Conservation (phyloP, 2,888 invertebrate genomes). For the Sacculina carcini region DNA sequence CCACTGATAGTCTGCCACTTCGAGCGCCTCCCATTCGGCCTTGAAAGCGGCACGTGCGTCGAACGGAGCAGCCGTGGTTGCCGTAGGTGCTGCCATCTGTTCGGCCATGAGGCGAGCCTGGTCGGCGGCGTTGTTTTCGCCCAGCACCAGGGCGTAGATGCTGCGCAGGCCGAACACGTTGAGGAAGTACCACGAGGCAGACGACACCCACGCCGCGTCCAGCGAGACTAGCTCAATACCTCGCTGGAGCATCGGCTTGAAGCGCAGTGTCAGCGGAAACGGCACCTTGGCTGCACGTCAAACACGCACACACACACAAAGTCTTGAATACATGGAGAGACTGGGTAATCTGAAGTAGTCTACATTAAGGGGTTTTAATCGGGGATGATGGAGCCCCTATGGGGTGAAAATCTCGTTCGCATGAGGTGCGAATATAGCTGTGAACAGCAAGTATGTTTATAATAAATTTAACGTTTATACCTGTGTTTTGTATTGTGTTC, state of each 20-base stretch:
- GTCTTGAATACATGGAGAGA: no score
- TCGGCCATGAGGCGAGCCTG: constrained; percentile 89
- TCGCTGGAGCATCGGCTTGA: constrained; percentile 97
- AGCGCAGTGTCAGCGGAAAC: constrained; percentile 85
- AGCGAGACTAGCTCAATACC: constrained; percentile 82
- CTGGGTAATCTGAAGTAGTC: no score
- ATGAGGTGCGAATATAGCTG: no score
- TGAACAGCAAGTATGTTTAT: no score
- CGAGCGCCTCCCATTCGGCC: constrained; percentile 96
- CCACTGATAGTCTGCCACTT: constrained; percentile 85
- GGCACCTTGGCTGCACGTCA: constrained; percentile 97
- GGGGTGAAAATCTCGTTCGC: no score
- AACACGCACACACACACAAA: no score
- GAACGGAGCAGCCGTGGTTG: constrained; percentile 34
- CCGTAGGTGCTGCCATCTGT: constrained; percentile 90
- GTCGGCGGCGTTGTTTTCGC: constrained; percentile 94
- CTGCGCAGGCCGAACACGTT: constrained; percentile 95
- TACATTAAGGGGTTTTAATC: no score
- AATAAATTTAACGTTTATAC: no score
- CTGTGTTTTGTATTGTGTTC: no score
- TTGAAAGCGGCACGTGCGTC: constrained; percentile 70
- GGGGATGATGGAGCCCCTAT: no score
- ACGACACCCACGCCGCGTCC: constrained; percentile 98
- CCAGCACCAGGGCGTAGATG: constrained; percentile 86
- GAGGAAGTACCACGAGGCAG: constrained; percentile 98